Percentiles rank a stretch among this genome's conserved stretches.
phyloP scores from a whole-genome alignment of 35 echinoderm and acorn worm species.

The Apostichopus parvimensis region DNA sequence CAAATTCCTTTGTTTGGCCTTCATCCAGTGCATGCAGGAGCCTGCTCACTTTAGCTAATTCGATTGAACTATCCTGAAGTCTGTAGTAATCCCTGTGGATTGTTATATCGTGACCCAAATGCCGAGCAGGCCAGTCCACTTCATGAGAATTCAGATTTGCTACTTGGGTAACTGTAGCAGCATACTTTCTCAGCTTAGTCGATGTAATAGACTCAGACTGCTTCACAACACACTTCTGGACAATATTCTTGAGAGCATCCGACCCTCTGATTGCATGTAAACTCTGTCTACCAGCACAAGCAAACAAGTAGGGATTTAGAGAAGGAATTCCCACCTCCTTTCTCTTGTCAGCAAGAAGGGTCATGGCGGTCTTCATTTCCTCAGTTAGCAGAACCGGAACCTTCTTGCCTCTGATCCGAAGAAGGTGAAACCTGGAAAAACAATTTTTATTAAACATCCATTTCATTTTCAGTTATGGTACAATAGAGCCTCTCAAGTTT shows the following conservation, averaged over 20 bases:
- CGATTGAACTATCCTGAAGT: slow-evolving; percentile 39
- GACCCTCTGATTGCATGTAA: background rate
- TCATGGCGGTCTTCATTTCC: background rate
- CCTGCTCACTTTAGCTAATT: background rate
- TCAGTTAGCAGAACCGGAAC: too few species aligned
- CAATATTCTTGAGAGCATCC: background rate
- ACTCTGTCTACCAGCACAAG: background rate
- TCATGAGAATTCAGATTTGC: background rate
- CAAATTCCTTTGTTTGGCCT: background rate
- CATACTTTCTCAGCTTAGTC: slow-evolving; percentile 55
- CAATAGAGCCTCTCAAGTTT: too few species aligned
- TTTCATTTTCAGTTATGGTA: too few species aligned
- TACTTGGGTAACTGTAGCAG: slow-evolving; percentile 26
- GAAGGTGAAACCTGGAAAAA: background rate
- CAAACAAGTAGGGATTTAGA: background rate
- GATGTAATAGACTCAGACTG: slow-evolving; percentile 5
- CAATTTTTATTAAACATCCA: too few species aligned
- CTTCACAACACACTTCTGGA: background rate
- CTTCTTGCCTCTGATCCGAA: background rate
- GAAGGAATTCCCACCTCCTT: background rate
- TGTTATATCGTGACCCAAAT: slow-evolving; percentile 31
- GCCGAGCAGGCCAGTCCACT: slow-evolving; percentile 45
- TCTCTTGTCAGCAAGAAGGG: background rate
- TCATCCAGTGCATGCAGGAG: background rate
- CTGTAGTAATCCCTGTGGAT: slow-evolving; percentile 45